Evolutionary conservation across 2,113 vertebrate species (phyloP).

Genomic region (Eublepharis macularius): DNA sequence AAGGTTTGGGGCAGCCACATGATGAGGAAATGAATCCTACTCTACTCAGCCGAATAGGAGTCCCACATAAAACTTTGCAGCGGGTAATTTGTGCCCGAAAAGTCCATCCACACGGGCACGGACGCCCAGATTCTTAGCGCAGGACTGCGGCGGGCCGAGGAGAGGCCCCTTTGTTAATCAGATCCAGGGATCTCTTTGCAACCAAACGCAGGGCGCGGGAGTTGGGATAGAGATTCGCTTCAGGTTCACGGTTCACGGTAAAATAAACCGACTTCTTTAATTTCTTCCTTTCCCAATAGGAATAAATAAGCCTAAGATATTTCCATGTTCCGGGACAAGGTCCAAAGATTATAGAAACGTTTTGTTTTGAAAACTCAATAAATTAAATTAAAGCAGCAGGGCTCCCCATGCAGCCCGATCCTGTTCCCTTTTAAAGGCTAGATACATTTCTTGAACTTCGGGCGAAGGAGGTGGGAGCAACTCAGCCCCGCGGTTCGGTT

Average conservation of each 20-base stretch:
- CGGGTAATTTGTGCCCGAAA: background rate
- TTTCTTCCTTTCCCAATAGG: background rate
- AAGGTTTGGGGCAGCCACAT: background rate
- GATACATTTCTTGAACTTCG: background rate
- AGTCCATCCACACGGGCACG: background rate
- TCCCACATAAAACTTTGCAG: background rate
- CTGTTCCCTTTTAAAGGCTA: background rate
- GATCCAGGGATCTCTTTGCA: background rate
- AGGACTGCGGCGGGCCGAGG: background rate
- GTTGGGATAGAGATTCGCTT: background rate
- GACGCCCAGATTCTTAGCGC: background rate
- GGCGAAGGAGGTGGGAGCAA: background rate
- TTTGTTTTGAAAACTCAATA: slow-evolving; percentile 9
- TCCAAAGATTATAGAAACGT: slow-evolving; percentile 17
- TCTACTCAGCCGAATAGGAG: background rate
- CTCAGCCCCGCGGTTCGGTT: too few species aligned
- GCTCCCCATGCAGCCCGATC: background rate
- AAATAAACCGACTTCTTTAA: background rate
- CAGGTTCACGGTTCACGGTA: background rate
- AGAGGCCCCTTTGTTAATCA: background rate
- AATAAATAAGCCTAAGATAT: slow-evolving; percentile 2
- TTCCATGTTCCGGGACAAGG: slow-evolving; percentile 13
- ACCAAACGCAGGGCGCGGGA: background rate
- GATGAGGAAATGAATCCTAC: background rate
- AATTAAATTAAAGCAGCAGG: slow-evolving; percentile 11